Evolutionary conservation across 2,797 vertebrate species (phyloP), one percentile per base, ranked within the genome.

Genomic region (Paguma larvata): DNA sequence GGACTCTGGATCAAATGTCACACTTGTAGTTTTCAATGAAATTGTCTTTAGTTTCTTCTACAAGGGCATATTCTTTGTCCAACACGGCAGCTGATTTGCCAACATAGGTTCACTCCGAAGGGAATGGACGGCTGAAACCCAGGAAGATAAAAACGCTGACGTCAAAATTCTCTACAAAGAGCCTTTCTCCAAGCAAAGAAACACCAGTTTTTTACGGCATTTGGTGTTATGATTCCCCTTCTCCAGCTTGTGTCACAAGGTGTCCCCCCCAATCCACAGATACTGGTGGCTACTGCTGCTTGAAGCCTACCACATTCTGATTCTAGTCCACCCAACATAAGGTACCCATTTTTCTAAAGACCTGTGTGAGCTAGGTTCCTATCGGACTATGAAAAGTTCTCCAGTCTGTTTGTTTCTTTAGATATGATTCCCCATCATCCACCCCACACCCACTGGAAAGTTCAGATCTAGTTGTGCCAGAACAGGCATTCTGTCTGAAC

Each of bases 41-140:
- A 97, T 93, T 89, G 41, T 38, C 68, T 68, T 53, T 46, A 68
- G 83, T 75, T 65, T 86, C 80, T 92, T 95, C 46, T 32, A 23
- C 89, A 96, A 97, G 97, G 95, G 67, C 94, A 41, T 96, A 94
- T 93, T 91, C 95, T 87, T 92, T 85, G 90, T 67, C 75, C 79
- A 68, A 14, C 16, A 7, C 34, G 53, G 86, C 90, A 82, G 34
- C 48, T 75, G 46, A 51, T 46, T 13, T 63, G 77, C 75, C 93
- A 91, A 80, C 27, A 53, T 13, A 78, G 88, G 87, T 83, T 48
- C 25, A 70, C 88, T 70, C 91, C 44, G 82, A 88, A 95, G 95
- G 96, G 95, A 92, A 77, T 10, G 38, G 72, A 84, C 72, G 88
- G 91, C 95, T 88, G 93, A 72, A 94, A 83, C 89, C 85, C 94